Percentiles rank a stretch among this genome's conserved stretches.
Evolutionary conservation across 2,888 invertebrate genomes (phyloP).

Genomic region (Melitaea athalia): DNA sequence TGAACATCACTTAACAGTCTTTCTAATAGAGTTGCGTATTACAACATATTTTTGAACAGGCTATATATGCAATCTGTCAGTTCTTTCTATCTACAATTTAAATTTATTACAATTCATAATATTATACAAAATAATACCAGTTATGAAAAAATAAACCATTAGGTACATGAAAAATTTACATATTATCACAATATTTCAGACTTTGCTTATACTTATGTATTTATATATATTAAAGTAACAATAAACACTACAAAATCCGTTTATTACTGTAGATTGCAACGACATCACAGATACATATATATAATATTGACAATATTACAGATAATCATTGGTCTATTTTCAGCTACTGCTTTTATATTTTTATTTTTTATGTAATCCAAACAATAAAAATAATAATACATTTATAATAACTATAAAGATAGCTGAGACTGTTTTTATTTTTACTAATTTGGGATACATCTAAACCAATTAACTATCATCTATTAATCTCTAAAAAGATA

Average conservation of each 20-base stretch:
- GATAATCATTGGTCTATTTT: constrained; percentile 16
- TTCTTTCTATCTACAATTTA: constrained; percentile 33
- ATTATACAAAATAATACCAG: constrained; percentile 42
- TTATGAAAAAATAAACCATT: constrained; percentile 48
- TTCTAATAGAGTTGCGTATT: constrained; percentile 18
- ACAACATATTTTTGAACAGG: constrained; percentile 23
- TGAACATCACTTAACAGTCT: constrained; percentile 28
- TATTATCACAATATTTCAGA: constrained; percentile 68
- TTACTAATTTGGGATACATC: constrained; percentile 8
- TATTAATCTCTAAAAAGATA: constrained; percentile 11
- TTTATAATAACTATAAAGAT: constrained; percentile 10
- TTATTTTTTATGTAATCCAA: neutral
- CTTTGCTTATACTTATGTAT: constrained; percentile 59
- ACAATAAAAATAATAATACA: constrained; percentile 12
- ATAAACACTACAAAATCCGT: constrained; percentile 49
- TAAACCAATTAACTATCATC: constrained; percentile 8
- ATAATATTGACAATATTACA: constrained; percentile 34
- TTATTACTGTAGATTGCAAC: constrained; percentile 43
- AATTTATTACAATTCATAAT: constrained; percentile 42
- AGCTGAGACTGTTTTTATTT: constrained; percentile 6
- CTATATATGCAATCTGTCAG: constrained; percentile 16
- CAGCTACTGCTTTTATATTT: neutral
- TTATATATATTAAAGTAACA: constrained; percentile 44
- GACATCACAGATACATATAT: constrained; percentile 61
- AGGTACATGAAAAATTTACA: constrained; percentile 59